Evolutionary conservation across 2,888 invertebrate genomes (phyloP).

Genomic region (Glyphotaelius pellucidus): DNA sequence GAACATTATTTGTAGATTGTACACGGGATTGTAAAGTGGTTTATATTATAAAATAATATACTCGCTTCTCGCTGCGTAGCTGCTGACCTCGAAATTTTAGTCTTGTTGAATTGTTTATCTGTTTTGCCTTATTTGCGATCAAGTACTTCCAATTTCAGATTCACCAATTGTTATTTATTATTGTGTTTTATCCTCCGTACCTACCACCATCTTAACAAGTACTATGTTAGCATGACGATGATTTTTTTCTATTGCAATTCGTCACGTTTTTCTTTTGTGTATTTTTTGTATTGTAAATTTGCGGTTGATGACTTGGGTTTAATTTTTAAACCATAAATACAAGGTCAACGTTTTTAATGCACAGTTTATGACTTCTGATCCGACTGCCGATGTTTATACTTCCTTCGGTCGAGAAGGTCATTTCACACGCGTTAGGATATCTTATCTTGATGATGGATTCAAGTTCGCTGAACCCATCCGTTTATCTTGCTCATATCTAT

Average conservation of each 20-base stretch:
- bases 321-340: slow-evolving; percentile 11
- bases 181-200: neutral
- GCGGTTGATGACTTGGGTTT: slow-evolving; percentile 5
- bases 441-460: neutral
- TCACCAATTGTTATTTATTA: neutral
- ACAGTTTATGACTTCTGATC: slow-evolving; percentile 20
- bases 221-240: neutral
- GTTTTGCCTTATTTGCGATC: neutral
- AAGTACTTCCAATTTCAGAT: neutral
- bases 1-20: neutral
- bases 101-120: neutral
- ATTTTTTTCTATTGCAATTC: neutral
- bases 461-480: neutral
- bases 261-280: neutral
- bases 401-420: neutral
- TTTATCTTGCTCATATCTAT: neutral
- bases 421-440: neutral
- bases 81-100: neutral
- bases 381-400: neutral
- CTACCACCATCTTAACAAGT: neutral
- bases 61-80: neutral
- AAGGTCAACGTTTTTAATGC: neutral
- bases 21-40: neutral
- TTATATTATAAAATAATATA: neutral
- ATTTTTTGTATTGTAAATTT: neutral